Base-by-base conservation (phyloP, 35 echinoderm and acorn worm species). In the Stichopus chloronotus region DNA sequence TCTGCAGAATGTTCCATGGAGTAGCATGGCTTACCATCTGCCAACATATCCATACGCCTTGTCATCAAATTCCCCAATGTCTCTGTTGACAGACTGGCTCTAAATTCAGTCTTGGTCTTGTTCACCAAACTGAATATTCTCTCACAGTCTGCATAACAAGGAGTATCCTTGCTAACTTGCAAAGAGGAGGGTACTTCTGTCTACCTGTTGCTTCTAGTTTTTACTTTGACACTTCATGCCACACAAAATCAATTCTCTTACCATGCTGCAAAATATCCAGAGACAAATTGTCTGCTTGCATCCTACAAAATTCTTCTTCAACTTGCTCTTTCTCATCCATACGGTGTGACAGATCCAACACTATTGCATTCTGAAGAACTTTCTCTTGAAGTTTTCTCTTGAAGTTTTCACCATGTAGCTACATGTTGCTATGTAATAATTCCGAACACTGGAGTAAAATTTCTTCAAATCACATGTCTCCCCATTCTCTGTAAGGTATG, bases 351-450 rank as follows among this genome's bases (percentile, higher is more conserved):
- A 68, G 63, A 68, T 68, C 63, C 63, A 68, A 68, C 8, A 80
- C 78, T 80, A 80, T 23, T 23, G 78, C 78, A 80, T 80, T 16
- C 25, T 80, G 78, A 16, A 80, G 78, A 16, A 80, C 16, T 80
- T 20, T 43, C 14, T 80, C 78, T 20, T 80, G 14, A n/a, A n/a
- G n/a, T n/a, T 8, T 43, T 80, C 16, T n/a, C n/a, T n/a, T n/a
- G n/a, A n/a, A n/a, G 78, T 81, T 11, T 52, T 81, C 19, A 81
- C 43, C 19, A 81, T 52, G 43, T 81, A 85, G 21, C 56, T 58
- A 85, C 82, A 85, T 7, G 21, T 43, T 56, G 82, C 23, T 16
- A 56, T 85, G 52, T 14, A 85, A 21, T 85, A 85, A 54, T 85
- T 85, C 56, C 82, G 9, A 16, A 85, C 82, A 84, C 14, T 22